Percentiles rank a stretch among this genome's conserved stretches.
phyloP scores from a whole-genome alignment of 2,113 vertebrate species.

The Zapus hudsonius region DNA sequence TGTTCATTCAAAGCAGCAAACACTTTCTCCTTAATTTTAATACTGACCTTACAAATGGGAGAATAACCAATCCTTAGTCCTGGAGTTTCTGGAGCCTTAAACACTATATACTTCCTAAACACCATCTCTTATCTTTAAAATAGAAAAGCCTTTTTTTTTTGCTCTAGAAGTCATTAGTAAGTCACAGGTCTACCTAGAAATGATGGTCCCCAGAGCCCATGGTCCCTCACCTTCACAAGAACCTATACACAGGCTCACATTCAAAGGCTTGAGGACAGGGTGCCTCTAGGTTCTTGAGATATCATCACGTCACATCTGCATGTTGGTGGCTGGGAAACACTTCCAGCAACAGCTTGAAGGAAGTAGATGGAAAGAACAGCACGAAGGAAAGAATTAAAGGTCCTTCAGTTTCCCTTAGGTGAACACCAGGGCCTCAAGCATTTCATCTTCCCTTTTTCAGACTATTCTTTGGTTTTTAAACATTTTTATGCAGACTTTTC shows the following conservation, averaged over 20 bases:
- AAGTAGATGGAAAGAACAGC: background rate
- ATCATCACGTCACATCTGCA: background rate
- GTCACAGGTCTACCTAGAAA: background rate
- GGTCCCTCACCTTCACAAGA: background rate
- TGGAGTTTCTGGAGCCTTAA: background rate
- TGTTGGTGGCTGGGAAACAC: background rate
- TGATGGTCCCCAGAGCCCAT: background rate
- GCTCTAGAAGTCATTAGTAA: background rate
- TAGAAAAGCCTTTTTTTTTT: accelerated
- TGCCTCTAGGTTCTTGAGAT: background rate
- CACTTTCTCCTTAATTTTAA: background rate
- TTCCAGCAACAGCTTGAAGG: background rate
- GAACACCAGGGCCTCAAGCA: background rate
- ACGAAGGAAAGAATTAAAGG: background rate
- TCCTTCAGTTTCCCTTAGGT: background rate
- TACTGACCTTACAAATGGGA: background rate
- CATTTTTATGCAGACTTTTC: background rate
- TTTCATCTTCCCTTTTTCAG: background rate
- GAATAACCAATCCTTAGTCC: background rate
- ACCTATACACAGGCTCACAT: background rate
- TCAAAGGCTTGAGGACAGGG: background rate
- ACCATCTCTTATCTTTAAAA: background rate
- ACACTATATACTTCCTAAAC: background rate
- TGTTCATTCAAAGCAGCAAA: background rate
- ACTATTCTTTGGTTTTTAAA: background rate